Evolutionary conservation across 2,888 invertebrate genomes (phyloP).

Genomic region (Hecatera dysodea): DNA sequence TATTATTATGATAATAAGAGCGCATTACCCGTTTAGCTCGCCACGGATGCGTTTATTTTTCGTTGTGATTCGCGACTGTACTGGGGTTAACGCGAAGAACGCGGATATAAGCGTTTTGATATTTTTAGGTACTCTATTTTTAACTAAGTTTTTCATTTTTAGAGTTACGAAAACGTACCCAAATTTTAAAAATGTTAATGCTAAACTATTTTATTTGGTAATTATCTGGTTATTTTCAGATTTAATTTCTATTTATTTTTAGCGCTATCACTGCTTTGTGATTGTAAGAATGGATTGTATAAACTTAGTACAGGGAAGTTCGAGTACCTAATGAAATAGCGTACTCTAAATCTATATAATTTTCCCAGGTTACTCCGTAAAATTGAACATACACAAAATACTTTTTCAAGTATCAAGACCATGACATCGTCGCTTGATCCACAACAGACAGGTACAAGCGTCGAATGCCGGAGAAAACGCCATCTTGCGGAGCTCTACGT

Average conservation of each 20-base stretch:
- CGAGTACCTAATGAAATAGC: no score
- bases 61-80: slow-evolving; percentile 74
- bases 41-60: slow-evolving; percentile 85
- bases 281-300: no score
- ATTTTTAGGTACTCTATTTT: slow-evolving; percentile 51
- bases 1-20: slow-evolving; percentile 88
- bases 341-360: no score
- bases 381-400: neutral
- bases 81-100: slow-evolving; percentile 71
- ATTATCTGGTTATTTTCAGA: no score
- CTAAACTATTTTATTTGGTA: no score
- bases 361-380: no score
- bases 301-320: no score
- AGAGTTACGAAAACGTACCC: no score
- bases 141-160: no score
- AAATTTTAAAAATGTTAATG: no score
- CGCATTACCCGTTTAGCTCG: slow-evolving; percentile 84
- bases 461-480: slow-evolving; percentile 75
- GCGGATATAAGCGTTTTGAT: slow-evolving; percentile 65
- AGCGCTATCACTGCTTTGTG: no score
- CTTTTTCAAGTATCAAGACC: slow-evolving; percentile 65
- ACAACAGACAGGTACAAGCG: slow-evolving; percentile 82
- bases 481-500: slow-evolving; percentile 73
- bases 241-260: no score
- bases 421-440: slow-evolving; percentile 45